phyloP scores from a whole-genome alignment of 2,797 vertebrate species.

The Melanotaenia pygmaea region DNA sequence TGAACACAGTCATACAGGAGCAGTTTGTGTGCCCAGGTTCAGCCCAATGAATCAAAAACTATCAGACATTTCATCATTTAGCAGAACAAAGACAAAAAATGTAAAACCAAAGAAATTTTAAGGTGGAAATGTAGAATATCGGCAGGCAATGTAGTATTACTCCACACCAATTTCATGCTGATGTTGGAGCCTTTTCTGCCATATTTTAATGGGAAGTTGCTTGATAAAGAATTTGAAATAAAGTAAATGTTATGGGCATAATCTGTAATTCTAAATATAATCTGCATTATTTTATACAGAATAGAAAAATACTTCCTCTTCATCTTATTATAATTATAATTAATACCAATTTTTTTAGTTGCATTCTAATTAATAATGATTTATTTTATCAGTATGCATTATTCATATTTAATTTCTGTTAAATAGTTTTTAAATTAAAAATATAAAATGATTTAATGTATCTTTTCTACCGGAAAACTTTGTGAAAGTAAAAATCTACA shows the following conservation, averaged over 20 bases:
- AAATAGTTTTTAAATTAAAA: background rate
- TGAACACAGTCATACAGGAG: conserved; percentile 1
- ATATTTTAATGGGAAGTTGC: background rate
- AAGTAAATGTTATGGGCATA: too few relatives aligned
- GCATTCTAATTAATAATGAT: too few relatives aligned
- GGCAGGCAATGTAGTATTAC: background rate
- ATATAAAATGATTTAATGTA: background rate
- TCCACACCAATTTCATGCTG: background rate
- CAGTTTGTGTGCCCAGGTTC: background rate
- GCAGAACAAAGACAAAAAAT: background rate
- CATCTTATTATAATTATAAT: too few relatives aligned
- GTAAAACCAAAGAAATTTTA: background rate
- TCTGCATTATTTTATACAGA: background rate
- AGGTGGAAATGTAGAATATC: background rate
- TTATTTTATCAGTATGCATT: background rate
- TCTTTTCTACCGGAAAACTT: background rate
- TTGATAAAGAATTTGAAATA: too few relatives aligned
- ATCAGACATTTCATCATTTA: conserved; percentile 4
- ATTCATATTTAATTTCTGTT: background rate
- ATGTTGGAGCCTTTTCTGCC: background rate
- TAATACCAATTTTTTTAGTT: too few relatives aligned
- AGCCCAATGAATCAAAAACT: conserved; percentile 2
- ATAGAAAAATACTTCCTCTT: background rate
- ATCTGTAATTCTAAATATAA: too few relatives aligned
- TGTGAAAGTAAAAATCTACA: background rate